Base-by-base conservation (phyloP, 2,797 vertebrate species). In the Bucorvus abyssinicus region DNA sequence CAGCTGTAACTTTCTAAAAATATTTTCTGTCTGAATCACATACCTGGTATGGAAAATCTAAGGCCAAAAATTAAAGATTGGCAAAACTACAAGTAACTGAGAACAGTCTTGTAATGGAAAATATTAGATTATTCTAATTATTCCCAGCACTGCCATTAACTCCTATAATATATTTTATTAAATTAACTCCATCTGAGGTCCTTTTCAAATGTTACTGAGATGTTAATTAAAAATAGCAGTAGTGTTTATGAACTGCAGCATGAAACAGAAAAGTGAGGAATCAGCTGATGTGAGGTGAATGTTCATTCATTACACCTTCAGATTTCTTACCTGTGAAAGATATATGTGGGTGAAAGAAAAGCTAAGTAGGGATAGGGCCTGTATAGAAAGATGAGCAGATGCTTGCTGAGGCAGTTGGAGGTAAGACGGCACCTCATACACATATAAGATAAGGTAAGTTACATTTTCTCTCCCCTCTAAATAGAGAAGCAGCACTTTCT, bases 1-100 rank as follows among this genome's bases (percentile, higher is more conserved):
- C 49, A 69, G 42, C 50, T 81, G 50, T 84, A 93, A 81, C 83
- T 87, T 93, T 89, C 74, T 81, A 82, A 94, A 95, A 96, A 90
- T 95, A 81, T 79, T 95, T 96, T 87, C 59, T 93, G n/a, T 80
- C 85, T 91, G 65, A 90, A 63, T 88, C 70, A 53, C 44, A 45
- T 90, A 92, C 61, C 77, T 91, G 86, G 53, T 91, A 87, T 23
- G 67, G 70, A 90, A 94, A 89, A 81, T 69, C 55, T 86, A 84
- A 86, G 69, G 27, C 63, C 67, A 76, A 69, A 93, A 91, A 90
- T 94, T 90, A 79, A 89, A 93, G 26, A 16, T 69, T 95, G 94
- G 77, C 93, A 92, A 76, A 91, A 68, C 38, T 86, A 1, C 57
- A 93, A 88, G 65, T 78, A 94, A 86, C 55, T 2, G 15, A 90